Conservation (phyloP, 2,113 vertebrate species). For the Chaetodon trifascialis region DNA sequence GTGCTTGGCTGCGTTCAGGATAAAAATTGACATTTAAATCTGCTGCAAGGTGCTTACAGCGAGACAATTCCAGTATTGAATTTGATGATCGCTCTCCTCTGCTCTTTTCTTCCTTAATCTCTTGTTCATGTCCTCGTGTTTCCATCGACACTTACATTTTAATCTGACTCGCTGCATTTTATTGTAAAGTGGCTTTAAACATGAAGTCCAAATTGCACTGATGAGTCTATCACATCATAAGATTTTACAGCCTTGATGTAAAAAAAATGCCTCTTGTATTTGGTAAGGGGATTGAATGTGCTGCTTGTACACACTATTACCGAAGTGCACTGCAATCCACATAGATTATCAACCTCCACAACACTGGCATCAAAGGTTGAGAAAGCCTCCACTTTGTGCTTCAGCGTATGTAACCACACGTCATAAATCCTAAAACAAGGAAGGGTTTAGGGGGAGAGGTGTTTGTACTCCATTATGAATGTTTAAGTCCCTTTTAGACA, state of each 20-base stretch:
- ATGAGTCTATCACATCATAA: constrained; percentile 40
- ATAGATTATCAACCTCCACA: constrained; percentile 78
- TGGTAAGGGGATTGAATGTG: constrained; percentile 38
- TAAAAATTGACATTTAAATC: constrained; percentile 34
- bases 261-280: constrained; percentile 31
- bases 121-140: constrained; percentile 31
- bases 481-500: constrained; percentile 61
- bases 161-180: constrained; percentile 49
- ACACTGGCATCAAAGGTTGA: constrained; percentile 70
- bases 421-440: constrained; percentile 78
- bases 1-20: background rate
- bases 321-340: constrained; percentile 43
- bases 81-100: constrained; percentile 2
- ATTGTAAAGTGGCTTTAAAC: constrained; percentile 34
- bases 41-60: constrained; percentile 7
- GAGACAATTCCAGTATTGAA: constrained; percentile 1
- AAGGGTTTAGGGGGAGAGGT: constrained; percentile 64
- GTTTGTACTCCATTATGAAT: constrained; percentile 48
- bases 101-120: constrained; percentile 33
- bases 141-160: constrained; percentile 23
- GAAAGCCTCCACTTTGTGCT: constrained; percentile 52
- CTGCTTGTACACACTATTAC: constrained; percentile 24
- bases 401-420: constrained; percentile 53
- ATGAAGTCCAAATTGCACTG: constrained; percentile 35
- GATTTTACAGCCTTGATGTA: constrained; percentile 31